Evolutionary conservation across 2,113 vertebrate genomes (phyloP), one percentile per base, ranked within the genome.

Genomic region (Drymodes brunneopygia): DNA sequence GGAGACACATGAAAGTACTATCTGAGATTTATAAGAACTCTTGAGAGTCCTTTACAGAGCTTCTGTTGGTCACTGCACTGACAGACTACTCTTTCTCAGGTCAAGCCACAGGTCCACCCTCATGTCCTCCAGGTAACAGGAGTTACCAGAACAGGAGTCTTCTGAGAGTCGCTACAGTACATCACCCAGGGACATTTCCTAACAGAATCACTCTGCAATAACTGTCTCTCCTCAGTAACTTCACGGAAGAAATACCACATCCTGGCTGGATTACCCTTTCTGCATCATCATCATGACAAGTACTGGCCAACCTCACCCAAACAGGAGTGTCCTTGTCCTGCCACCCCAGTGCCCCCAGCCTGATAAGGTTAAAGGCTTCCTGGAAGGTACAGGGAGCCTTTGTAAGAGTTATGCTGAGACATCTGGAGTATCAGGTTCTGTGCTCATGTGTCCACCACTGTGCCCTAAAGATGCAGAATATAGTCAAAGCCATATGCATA

Each of bases 281-380:
- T 77, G 35, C 8, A 33, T 64, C 10, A 5, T 27, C 56, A 84
- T 54, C 0, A 0, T 15, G 25, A 33, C 1, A 1, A 87, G 33
- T n/a, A 29, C 61, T 22, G 40, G 20, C 50, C 44, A 27, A 62
- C 23, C 38, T 69, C 67, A 61, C 17, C 42, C 64, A 40, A 60
- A 23, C 24, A 47, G 44, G 51, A 25, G 35, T 47, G 33, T 7
- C 2, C 3, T 54, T 15, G 19, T 58, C 67, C 29, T 77, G 36
- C 7, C n/a, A 69, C 3, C 24, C 44, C 44, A 72, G 13, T 12
- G 8, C 4, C 15, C 18, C 10, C 60, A 77, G 3, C 16, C 10
- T 18, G 28, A 60, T 9, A 25, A 71, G 64, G 69, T 57, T 20
- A 23, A 66, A 35, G 9, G n/a, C 24, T 44, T n/a, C 35, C 60